Percentiles rank a stretch among this genome's conserved stretches.
phyloP scores from a whole-genome alignment of 1,140 invertebrate genomes.

The Coenobita brevimanus region DNA sequence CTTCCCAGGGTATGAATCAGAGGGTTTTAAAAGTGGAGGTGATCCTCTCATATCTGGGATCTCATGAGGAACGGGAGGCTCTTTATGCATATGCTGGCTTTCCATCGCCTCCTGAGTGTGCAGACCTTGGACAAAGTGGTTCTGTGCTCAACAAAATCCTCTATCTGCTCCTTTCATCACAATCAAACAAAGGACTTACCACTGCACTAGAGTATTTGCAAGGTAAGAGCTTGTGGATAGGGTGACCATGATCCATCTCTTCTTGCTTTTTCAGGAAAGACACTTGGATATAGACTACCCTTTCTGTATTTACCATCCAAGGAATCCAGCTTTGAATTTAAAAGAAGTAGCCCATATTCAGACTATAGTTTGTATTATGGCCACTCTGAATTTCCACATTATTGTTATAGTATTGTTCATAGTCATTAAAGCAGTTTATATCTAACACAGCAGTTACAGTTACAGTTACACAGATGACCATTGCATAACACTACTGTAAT shows the following conservation, averaged over 20 bases:
- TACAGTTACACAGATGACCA: too few species aligned
- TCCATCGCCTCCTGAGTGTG: slow-evolving; percentile 38
- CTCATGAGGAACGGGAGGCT: slow-evolving; percentile 27
- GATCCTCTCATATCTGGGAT: slow-evolving; percentile 25
- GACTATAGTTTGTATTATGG: too few species aligned
- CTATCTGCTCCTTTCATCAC: slow-evolving; percentile 38
- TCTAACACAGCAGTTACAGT: too few species aligned
- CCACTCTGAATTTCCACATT: too few species aligned
- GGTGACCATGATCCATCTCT: too few species aligned
- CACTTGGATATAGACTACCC: too few species aligned
- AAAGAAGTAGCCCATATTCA: too few species aligned
- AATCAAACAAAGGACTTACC: slow-evolving; percentile 45
- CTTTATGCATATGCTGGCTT: slow-evolving; percentile 31
- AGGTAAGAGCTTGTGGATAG: slow-evolving; percentile 32
- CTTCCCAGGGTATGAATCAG: slow-evolving; percentile 32
- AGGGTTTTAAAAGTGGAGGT: slow-evolving; percentile 39
- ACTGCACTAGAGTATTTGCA: slow-evolving; percentile 47
- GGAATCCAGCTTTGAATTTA: too few species aligned
- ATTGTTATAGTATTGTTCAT: too few species aligned
- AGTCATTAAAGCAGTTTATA: too few species aligned
- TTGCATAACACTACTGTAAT: too few species aligned
- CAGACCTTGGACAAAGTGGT: slow-evolving; percentile 16
- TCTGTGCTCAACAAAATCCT: slow-evolving; percentile 47
- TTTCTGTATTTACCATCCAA: slow-evolving; percentile 5
- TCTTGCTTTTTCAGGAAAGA: too few species aligned